A percentile compares a stretch with the other conserved stretches of the same genome.
phyloP scores from a whole-genome alignment of 2,113 vertebrate species.

The Argyrosomus japonicus region DNA sequence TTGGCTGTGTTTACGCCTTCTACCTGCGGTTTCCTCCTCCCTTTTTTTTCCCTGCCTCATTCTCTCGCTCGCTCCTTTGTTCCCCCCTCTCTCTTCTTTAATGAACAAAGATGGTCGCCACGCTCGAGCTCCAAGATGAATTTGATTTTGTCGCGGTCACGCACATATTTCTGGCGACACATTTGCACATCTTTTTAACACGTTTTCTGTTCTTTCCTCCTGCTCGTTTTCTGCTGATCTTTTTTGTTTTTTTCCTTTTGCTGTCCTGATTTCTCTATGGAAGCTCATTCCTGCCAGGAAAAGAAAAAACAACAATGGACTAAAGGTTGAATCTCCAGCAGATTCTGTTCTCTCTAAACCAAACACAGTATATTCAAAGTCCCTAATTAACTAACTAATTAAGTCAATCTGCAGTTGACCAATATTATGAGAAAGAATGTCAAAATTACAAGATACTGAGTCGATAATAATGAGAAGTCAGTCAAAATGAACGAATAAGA shows the following conservation, averaged over 20 bases:
- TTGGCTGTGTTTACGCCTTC: constrained; percentile 83
- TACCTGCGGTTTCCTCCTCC: constrained; percentile 81
- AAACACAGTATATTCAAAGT: not conserved
- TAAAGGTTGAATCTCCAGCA: not conserved
- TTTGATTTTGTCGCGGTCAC: constrained; percentile 43
- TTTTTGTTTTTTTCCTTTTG: not conserved
- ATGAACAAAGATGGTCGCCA: constrained; percentile 64
- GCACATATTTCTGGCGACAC: constrained; percentile 30
- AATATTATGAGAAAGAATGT: not conserved
- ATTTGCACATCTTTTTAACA: constrained; percentile 27
- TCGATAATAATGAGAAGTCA: not conserved
- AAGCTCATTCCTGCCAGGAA: not conserved
- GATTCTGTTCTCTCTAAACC: not conserved
- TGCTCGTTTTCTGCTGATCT: not conserved
- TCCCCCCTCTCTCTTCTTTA: constrained; percentile 50
- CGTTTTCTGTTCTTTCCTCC: constrained; percentile 6
- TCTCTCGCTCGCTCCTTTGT: constrained; percentile 54
- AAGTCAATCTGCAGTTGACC: not conserved
- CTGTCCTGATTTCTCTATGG: not conserved
- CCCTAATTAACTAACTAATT: not conserved
- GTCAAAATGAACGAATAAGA: not conserved
- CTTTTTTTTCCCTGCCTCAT: constrained; percentile 39
- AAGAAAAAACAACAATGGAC: not conserved
- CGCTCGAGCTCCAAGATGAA: constrained; percentile 35
- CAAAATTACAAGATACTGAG: not conserved